Conservation (phyloP, 2,888 invertebrate species). For the Lycaena phlaeas region DNA sequence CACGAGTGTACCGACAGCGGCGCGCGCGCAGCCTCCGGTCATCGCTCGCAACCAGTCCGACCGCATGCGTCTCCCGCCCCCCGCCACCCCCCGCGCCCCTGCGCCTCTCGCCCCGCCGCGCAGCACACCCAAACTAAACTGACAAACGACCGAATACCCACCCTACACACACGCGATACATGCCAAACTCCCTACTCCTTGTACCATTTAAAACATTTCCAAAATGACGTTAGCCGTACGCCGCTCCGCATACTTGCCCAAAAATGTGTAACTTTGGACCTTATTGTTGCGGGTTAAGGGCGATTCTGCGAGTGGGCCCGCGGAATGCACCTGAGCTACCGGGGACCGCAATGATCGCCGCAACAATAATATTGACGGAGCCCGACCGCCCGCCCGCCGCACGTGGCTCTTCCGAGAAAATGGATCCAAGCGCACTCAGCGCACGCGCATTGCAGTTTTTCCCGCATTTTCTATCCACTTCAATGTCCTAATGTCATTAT, state of each 20-base stretch:
- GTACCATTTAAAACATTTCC: constrained; percentile 27
- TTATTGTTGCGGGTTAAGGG: constrained; percentile 35
- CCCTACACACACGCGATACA: constrained; percentile 24
- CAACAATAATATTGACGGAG: too few relatives aligned
- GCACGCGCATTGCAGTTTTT: too few relatives aligned
- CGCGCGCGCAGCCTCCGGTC: constrained; percentile 69
- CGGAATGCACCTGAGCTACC: constrained; percentile 57
- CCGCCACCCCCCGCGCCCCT: constrained; percentile 26
- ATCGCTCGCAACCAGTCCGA: constrained; percentile 70
- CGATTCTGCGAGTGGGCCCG: constrained; percentile 22
- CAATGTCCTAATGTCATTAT: too few relatives aligned
- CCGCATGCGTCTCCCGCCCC: constrained; percentile 44
- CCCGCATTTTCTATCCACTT: too few relatives aligned
- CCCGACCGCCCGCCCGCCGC: too few relatives aligned
- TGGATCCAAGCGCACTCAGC: too few relatives aligned
- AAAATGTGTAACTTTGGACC: constrained; percentile 38
- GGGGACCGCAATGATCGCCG: constrained; percentile 32
- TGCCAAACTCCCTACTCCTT: constrained; percentile 19
- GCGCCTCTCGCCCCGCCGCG: too few relatives aligned
- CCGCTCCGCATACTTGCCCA: constrained; percentile 54
- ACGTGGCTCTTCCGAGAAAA: too few relatives aligned
- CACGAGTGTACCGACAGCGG: constrained; percentile 29
- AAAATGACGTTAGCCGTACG: constrained; percentile 28
- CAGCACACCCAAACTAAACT: constrained; percentile 45
- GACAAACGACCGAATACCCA: constrained; percentile 26